Evolutionary conservation across 1,140 invertebrate species (phyloP).

Genomic region (Calephelis virginiensis): DNA sequence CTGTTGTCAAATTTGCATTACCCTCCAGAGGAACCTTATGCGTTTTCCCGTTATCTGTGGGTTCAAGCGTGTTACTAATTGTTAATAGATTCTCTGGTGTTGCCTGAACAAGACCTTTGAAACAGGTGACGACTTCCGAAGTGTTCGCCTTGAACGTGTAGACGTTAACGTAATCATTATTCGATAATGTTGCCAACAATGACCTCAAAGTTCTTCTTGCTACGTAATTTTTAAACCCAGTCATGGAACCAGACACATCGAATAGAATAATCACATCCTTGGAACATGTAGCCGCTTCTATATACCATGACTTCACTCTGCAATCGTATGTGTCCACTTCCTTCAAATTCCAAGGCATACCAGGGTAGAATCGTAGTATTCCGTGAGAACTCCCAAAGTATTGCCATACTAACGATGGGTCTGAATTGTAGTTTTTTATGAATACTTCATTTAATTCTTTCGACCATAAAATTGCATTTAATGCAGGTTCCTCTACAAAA

Average conservation of each 20-base stretch:
- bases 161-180: constrained; percentile 98
- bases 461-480: constrained; percentile 92
- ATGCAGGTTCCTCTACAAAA: constrained; percentile 80
- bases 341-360: constrained; percentile 80
- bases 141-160: constrained; percentile 86
- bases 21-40: constrained; percentile 78
- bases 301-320: constrained; percentile 94
- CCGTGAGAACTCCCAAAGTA: constrained; percentile 96
- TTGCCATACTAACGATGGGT: constrained; percentile 95
- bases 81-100: constrained; percentile 93
- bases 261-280: constrained; percentile 98
- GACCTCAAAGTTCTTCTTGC: constrained; percentile 87
- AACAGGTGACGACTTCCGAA: constrained; percentile 87
- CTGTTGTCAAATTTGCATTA: constrained; percentile 92
- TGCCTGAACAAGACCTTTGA: constrained; percentile 92
- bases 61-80: constrained; percentile 85
- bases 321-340: constrained; percentile 86
- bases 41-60: constrained; percentile 80
- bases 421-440: constrained; percentile 89
- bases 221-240: constrained; percentile 85
- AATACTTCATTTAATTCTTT: constrained; percentile 91
- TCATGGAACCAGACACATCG: constrained; percentile 98
- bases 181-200: constrained; percentile 96
- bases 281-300: constrained; percentile 97
- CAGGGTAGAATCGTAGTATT: constrained; percentile 94